Base-by-base conservation (phyloP, 2,888 invertebrate genomes). In the Heliconius cydno region DNA sequence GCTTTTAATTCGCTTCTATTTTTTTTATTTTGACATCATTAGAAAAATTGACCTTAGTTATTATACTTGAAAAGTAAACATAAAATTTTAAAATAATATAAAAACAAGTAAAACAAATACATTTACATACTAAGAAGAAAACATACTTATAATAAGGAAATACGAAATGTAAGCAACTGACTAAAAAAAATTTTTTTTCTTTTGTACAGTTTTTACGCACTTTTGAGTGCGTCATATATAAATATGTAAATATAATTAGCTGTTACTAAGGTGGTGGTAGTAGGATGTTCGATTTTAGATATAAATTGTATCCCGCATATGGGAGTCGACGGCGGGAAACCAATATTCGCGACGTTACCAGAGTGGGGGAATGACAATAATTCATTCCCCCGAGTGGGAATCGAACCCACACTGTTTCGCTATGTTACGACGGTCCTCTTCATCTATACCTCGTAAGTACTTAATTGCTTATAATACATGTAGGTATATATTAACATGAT, bases 271-370 rank as follows among this genome's bases (percentile, higher is more conserved):
- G 10, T 10, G n/a, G n/a, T 22, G 4, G 60, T 60, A 60, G 60
- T 10, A n/a, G n/a, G n/a, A n/a, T n/a, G 60, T 60, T 60, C 60
- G 60, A 60, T 60, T 60, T 52, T 60, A 60, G 60, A n/a, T 60
- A 60, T 60, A 60, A 60, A 60, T 60, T 9, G 22, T 3, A 57
- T 57, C 9, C 9, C 7, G 22, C 57, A n/a, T 57, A 46, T 46
- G 1, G 46, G 52, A 52, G 52, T 15, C 10, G 52, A 12, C 19
- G 19, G 52, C 6, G 19, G 41, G 41, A 12, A 41, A 41, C 12
- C 41, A 41, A 41, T 41, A 0, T 41, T 41, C 41, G 41, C 12
- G 41, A 41, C 12, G 41, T 41, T 41, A 41, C 38, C 12, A 12
- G 2, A 12, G 38, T 2, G 38, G 1, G 38, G 2, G 41, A 41